phyloP scores from a whole-genome alignment of 2,888 invertebrate species.

The Empis livida region DNA sequence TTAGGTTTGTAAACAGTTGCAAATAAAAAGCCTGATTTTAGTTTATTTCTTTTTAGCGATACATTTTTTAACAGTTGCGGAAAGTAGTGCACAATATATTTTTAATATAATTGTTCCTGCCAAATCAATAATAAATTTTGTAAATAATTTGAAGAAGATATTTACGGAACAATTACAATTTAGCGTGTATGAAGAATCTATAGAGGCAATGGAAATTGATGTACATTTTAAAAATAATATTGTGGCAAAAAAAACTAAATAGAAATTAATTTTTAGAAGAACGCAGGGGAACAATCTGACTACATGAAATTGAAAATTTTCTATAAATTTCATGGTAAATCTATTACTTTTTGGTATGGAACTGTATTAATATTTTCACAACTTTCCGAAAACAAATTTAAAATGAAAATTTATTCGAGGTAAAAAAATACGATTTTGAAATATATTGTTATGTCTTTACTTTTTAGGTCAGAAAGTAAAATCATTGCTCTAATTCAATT shows the following conservation, averaged over 20 bases:
- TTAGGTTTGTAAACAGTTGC: neutral
- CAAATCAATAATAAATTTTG: neutral
- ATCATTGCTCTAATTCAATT: no score
- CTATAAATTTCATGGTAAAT: neutral
- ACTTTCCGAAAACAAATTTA: no score
- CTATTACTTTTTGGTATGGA: neutral
- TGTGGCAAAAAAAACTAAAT: no score
- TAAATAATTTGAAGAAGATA: neutral
- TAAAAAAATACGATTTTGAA: no score
- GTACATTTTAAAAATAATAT: neutral
- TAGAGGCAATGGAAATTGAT: neutral
- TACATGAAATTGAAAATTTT: neutral
- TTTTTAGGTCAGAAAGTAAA: no score
- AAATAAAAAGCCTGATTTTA: neutral
- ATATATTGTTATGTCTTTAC: no score
- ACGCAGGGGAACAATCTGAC: neutral
- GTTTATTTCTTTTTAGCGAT: no score
- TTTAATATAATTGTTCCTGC: neutral
- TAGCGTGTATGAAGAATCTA: neutral
- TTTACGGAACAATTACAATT: neutral
- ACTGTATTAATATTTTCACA: neutral
- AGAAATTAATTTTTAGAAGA: neutral
- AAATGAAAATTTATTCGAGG: no score
- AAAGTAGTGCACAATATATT: neutral
- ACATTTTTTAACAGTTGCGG: neutral